Evolutionary conservation across 1,140 invertebrate species (phyloP).

Genomic region (Parasteatoda tepidariorum): DNA sequence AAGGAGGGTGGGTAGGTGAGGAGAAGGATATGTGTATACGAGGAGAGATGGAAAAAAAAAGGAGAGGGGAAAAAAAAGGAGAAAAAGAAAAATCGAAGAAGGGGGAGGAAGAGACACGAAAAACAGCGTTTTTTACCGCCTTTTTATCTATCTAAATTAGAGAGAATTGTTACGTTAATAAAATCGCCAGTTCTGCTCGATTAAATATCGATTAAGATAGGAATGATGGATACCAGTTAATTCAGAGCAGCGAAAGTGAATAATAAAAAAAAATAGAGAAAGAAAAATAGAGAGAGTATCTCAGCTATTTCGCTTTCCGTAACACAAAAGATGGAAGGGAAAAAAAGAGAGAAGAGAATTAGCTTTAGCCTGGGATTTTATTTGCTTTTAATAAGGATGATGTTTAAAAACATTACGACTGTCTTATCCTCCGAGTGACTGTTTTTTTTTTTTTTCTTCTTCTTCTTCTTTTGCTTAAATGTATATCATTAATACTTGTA

Average conservation of each 20-base stretch:
- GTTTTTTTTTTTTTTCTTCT: too few species aligned
- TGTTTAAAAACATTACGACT: too few species aligned
- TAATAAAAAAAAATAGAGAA: neutral
- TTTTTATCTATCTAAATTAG: constrained; percentile 58
- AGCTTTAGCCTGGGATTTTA: too few species aligned
- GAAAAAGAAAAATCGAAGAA: neutral
- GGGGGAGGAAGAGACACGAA: neutral
- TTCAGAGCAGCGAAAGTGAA: too few species aligned
- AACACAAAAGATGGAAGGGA: neutral
- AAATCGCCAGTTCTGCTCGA: constrained; percentile 59
- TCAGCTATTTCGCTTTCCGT: too few species aligned
- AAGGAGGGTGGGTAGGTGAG: constrained; percentile 9
- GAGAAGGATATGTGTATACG: neutral
- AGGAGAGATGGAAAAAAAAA: neutral
- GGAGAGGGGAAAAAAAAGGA: neutral
- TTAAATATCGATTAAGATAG: constrained; percentile 61
- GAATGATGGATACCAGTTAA: constrained; percentile 38
- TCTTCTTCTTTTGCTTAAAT: too few species aligned
- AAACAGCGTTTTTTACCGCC: constrained; percentile 23
- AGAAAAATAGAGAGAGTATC: too few species aligned
- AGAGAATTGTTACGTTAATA: constrained; percentile 58
- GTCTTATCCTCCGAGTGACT: too few species aligned
- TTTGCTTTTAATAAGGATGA: too few species aligned
- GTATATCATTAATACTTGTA: too few species aligned
- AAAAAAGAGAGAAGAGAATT: too few species aligned